Base-by-base conservation (phyloP, 2,888 invertebrate species). In the Hecatera dysodea region DNA sequence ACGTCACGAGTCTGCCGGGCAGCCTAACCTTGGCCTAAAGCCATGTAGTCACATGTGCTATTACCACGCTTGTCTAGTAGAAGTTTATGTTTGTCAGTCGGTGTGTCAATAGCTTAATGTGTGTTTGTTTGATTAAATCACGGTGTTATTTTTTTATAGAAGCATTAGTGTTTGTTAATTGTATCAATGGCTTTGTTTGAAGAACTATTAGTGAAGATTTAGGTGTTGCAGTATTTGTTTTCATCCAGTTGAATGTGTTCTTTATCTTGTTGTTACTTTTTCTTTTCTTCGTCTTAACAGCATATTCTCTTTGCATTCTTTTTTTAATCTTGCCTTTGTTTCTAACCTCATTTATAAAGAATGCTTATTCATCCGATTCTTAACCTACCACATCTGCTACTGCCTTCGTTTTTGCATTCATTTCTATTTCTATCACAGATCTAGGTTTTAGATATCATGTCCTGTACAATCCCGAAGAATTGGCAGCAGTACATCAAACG, bases 401-500 rank as follows among this genome's bases (percentile, higher is more conserved):
- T 36, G 15, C 29, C 19, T 22, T 22, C n/a, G 8, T 27, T n/a
- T 46, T 39, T 12, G 19, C 15, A 33, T 68, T 22, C 9, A 6
- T 44, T 19, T 44, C 44, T 44, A 44, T 19, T 44, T 44, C 19
- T 44, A 29, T 53, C n/a, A 19, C 9, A 57, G 48, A 64, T 55
- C 64, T 57, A 56, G 33, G 46, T 36, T 52, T 61, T 12, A 44
- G 39, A 39, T 67, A 63, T 12, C 24, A 52, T 78, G 68, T 84
- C 84, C 78, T 33, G 42, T 27, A 53, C 15, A 39, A 22, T 33
- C 22, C 62, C 4, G 1, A 73, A 82, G 36, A 72, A 60, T 56
- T 83, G 83, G 78, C 52, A 65, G 48, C 67, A 73, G 55, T 78
- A 81, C 63, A 44, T 22, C 78, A 85, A 88, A 86, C 89, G 89